Evolutionary conservation across 2,888 invertebrate species (phyloP).

Genomic region (Falcaria lacertinaria): DNA sequence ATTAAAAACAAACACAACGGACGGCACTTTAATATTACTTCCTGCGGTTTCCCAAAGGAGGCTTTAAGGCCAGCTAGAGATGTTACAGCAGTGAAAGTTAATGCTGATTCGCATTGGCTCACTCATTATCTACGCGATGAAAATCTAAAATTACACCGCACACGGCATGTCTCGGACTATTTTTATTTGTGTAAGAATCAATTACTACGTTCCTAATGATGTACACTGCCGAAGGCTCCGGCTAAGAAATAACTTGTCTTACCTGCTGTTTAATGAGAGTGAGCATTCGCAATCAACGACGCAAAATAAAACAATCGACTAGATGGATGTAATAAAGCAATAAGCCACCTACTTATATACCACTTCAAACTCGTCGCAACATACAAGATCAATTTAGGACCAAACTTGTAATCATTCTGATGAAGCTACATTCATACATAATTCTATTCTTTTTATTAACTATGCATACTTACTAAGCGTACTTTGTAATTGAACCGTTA

Average conservation of each 20-base stretch:
- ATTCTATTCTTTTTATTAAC: no score
- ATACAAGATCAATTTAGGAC: constrained; percentile 3
- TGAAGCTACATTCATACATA: no score
- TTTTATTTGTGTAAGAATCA: constrained; percentile 70
- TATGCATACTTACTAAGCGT: no score
- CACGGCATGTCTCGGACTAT: constrained; percentile 54
- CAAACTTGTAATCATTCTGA: constrained; percentile 2
- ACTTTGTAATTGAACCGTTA: no score
- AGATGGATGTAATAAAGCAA: constrained; percentile 3
- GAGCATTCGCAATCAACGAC: constrained; percentile 14
- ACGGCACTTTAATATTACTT: constrained; percentile 49
- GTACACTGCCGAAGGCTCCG: constrained; percentile 41
- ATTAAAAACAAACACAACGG: constrained; percentile 39
- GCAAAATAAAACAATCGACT: constrained; percentile 37
- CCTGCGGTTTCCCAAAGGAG: constrained; percentile 66
- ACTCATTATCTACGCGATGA: constrained; percentile 67
- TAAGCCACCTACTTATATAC: constrained; percentile 7
- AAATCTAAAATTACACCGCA: constrained; percentile 70
- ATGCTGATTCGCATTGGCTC: constrained; percentile 59
- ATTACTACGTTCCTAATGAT: constrained; percentile 58
- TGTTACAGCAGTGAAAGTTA: constrained; percentile 68
- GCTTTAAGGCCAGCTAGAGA: constrained; percentile 62
- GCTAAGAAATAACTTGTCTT: constrained; percentile 44
- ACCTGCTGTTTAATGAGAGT: constrained; percentile 39
- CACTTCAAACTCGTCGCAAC: constrained; percentile 3